Conservation (phyloP, 1,140 invertebrate genomes). For the Drosophila repletoides region DNA sequence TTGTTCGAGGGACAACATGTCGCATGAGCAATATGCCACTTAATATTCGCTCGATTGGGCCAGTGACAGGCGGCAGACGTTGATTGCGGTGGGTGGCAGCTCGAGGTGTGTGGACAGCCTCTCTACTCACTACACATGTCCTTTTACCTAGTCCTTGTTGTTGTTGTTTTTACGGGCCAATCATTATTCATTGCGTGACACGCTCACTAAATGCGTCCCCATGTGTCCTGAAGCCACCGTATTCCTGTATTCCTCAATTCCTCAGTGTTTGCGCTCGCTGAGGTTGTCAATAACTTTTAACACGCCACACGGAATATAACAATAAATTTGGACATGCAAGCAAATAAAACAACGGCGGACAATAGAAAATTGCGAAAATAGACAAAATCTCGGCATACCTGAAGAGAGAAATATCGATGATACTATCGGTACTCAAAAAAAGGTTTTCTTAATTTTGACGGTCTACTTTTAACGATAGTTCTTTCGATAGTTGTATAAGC, state of each 20-base stretch:
- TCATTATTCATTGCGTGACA: slow-evolving; percentile 81
- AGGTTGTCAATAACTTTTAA: slow-evolving; percentile 63
- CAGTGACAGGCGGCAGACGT: slow-evolving; percentile 60
- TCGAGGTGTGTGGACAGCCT: slow-evolving; percentile 21
- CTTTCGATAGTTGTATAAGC: too few relatives aligned
- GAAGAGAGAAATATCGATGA: background rate
- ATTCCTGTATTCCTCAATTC: background rate
- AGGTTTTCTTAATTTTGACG: too few relatives aligned
- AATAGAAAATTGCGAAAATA: slow-evolving; percentile 32
- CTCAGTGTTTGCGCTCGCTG: slow-evolving; percentile 14
- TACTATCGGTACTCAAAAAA: too few relatives aligned
- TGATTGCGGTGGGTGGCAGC: slow-evolving; percentile 40
- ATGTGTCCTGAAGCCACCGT: slow-evolving; percentile 3
- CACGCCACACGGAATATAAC: slow-evolving; percentile 72
- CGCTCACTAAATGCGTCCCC: slow-evolving; percentile 70
- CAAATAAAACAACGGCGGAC: slow-evolving; percentile 22
- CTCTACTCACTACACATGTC: background rate
- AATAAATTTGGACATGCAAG: slow-evolving; percentile 45
- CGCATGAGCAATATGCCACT: slow-evolving; percentile 77
- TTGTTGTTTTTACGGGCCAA: slow-evolving; percentile 54
- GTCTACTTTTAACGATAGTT: too few relatives aligned
- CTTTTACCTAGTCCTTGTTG: slow-evolving; percentile 27
- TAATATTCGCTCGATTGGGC: slow-evolving; percentile 72
- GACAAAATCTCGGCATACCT: background rate
- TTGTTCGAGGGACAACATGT: slow-evolving; percentile 48